These are phyloP conservation scores for Malurus splendens DNA, from an alignment of 2,797 vertebrate genomes.

Conservation along the genomic window DNA sequence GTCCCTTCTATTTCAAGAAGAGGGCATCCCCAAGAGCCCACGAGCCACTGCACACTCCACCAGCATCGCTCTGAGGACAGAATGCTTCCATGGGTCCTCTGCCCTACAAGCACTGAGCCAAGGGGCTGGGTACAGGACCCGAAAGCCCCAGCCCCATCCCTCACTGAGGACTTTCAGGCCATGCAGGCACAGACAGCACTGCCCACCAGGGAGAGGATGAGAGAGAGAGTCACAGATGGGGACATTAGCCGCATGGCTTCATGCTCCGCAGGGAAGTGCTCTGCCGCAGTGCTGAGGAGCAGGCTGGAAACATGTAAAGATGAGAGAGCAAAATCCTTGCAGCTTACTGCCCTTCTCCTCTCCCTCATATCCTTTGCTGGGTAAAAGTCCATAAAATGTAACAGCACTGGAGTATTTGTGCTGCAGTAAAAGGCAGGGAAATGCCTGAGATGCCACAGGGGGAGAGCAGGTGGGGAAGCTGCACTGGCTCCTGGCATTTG, in stretches of 20 bases:
- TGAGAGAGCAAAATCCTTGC: neutral
- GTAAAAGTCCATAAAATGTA: neutral
- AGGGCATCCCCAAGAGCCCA: neutral
- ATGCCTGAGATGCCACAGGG: neutral
- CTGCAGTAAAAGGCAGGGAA: neutral
- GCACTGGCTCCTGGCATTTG: rapidly evolving
- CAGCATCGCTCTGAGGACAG: rapidly evolving
- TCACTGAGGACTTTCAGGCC: rapidly evolving
- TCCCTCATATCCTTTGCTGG: neutral
- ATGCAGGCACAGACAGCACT: neutral
- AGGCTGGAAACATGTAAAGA: neutral
- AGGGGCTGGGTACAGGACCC: neutral
- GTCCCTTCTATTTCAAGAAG: neutral
- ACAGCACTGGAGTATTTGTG: neutral
- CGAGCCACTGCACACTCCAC: neutral
- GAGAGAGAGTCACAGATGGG: conserved; percentile 27
- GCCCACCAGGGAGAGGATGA: neutral
- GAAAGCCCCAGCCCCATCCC: neutral
- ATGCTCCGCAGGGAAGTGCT: neutral
- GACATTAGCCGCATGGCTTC: conserved; percentile 16
- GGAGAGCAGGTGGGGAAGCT: neutral
- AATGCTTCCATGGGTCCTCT: neutral
- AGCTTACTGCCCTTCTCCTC: neutral
- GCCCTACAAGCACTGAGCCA: neutral
- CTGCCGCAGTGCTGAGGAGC: neutral